Percentiles rank a stretch among this genome's conserved stretches.
phyloP scores from a whole-genome alignment of 2,113 vertebrate genomes.

The Tragulus kanchil region DNA sequence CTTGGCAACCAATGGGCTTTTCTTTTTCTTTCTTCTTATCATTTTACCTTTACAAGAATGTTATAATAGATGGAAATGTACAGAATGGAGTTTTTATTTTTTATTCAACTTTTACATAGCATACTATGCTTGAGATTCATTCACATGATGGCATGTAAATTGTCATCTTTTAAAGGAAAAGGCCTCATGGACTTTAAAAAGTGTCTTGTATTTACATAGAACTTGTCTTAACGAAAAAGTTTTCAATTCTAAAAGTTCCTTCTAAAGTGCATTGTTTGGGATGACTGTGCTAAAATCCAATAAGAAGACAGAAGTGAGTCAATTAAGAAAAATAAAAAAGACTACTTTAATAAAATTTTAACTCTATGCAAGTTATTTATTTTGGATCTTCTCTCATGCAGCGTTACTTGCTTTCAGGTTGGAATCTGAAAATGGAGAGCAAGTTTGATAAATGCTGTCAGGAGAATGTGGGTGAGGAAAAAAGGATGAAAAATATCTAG shows the following conservation, averaged over 20 bases:
- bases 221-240: background rate
- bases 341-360: background rate
- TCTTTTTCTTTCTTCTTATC: background rate
- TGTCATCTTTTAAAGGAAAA: background rate
- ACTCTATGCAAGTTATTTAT: slow-evolving; percentile 1
- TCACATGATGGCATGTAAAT: background rate
- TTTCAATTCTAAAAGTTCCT: background rate
- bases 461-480: background rate
- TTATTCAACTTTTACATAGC: background rate
- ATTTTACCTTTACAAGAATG: background rate
- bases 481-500: background rate
- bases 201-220: background rate
- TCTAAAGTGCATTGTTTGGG: background rate
- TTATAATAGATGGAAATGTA: background rate
- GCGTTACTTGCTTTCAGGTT: background rate
- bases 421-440: background rate
- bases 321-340: background rate
- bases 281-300: background rate
- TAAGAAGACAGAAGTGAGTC: background rate
- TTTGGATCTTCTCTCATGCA: background rate
- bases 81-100: background rate
- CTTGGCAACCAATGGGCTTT: background rate
- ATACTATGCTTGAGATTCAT: background rate
- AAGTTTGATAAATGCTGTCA: background rate
- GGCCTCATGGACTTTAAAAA: background rate